phyloP scores from a whole-genome alignment of 2,797 vertebrate genomes.

The Molossus molossus region DNA sequence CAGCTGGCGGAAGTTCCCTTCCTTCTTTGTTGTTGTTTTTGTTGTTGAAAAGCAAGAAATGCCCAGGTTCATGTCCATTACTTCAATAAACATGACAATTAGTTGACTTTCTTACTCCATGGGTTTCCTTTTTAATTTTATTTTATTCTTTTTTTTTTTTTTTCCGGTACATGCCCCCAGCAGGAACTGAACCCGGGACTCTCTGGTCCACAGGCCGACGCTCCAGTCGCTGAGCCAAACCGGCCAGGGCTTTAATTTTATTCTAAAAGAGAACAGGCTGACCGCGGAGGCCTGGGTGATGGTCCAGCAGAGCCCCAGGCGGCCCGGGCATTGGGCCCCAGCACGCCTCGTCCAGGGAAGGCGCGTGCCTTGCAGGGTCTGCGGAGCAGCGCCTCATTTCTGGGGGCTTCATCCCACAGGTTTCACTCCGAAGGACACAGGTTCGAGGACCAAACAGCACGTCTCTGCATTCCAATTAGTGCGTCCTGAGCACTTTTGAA shows the following conservation, averaged over 20 bases:
- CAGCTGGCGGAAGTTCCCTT: constrained; percentile 20
- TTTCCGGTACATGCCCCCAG: too few relatives aligned
- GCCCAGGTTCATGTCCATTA: background rate
- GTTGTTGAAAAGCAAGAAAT: constrained; percentile 62
- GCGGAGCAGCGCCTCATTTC: too few relatives aligned
- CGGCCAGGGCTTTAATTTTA: background rate
- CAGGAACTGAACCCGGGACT: too few relatives aligned
- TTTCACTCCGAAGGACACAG: background rate
- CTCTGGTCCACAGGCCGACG: too few relatives aligned
- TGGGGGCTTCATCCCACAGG: accelerated
- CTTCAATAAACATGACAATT: constrained; percentile 38
- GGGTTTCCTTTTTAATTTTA: constrained; percentile 19
- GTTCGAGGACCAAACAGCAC: accelerated
- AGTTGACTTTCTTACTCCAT: constrained; percentile 51
- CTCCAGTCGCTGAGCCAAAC: too few relatives aligned
- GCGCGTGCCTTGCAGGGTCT: background rate
- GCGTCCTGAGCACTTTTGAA: background rate
- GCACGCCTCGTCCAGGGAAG: accelerated
- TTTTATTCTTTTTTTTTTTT: background rate
- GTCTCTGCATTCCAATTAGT: background rate
- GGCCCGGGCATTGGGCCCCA: accelerated
- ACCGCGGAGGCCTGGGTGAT: accelerated
- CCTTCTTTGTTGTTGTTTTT: background rate
- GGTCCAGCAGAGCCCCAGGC: accelerated
- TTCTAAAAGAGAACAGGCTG: background rate